Base-by-base conservation (phyloP, 1,140 invertebrate species). In the Antheraea mylitta region DNA sequence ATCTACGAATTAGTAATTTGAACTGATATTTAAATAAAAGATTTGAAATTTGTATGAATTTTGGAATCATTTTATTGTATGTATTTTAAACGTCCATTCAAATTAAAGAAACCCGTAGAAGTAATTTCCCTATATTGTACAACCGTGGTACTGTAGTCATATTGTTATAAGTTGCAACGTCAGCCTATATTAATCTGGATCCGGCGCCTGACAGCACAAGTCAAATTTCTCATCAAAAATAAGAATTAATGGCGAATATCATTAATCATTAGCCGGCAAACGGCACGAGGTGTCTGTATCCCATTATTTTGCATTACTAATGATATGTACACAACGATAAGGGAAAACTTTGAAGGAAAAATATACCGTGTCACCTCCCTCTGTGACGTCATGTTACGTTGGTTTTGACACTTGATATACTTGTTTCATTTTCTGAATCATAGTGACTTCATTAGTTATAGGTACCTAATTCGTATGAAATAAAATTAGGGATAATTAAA, bases 281-380 rank as follows among this genome's bases (percentile, higher is more conserved):
- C 90, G 86, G 90, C 90, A 92, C 85, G 87, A 89, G 88, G 90
- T 92, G 88, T 92, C 84, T 75, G 85, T 89, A 86, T 90, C 90
- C 90, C 88, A 92, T 92, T 92, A 92, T 92, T 92, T 92, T 90
- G 90, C 87, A 90, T 92, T 92, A 90, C 90, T 90, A 92, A 92
- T 92, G 87, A 91, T 91, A 92, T 91, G 87, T 89, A 89, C 82
- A 86, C 83, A 84, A 72, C 78, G 86, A 87, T 88, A 89, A 90
- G 85, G 84, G 83, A 85, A 60, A 73, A 85, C 80, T 85, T 86
- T 80, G 73, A 77, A 81, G 67, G 79, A 86, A 87, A 87, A 82
- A 77, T 79, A 71, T 70, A 74, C 75, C 75, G 70, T 83, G 83
- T 89, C 82, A 81, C 80, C 81, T 81, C 77, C 78, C 78, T 66